Conservation (phyloP, 2,888 invertebrate species). For the Tortrix viridana region DNA sequence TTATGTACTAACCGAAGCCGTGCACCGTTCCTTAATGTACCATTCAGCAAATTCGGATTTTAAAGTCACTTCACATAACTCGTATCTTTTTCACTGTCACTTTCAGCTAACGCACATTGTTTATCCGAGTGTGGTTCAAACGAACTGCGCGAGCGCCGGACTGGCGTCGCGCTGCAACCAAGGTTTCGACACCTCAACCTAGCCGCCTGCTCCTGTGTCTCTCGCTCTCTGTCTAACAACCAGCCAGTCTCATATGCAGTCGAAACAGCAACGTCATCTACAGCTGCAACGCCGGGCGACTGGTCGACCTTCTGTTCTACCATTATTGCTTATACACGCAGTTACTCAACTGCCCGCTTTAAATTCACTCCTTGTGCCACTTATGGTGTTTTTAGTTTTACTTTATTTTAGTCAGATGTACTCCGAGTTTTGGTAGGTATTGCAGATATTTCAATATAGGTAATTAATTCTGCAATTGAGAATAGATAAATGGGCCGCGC, state of each 20-base stretch:
- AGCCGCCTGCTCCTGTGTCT: slow-evolving; percentile 48
- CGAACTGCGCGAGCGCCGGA: slow-evolving; percentile 59
- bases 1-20: slow-evolving; percentile 36
- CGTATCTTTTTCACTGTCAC: slow-evolving; percentile 70
- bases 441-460: slow-evolving; percentile 7
- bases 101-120: slow-evolving; percentile 60
- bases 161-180: slow-evolving; percentile 57
- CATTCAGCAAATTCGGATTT: slow-evolving; percentile 4
- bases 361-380: slow-evolving; percentile 66
- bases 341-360: slow-evolving; percentile 70
- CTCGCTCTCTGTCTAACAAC: slow-evolving; percentile 62
- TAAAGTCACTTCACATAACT: slow-evolving; percentile 54
- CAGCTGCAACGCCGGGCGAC: slow-evolving; percentile 61
- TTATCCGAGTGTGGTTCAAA: slow-evolving; percentile 60
- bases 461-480: no score
- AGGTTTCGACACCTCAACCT: slow-evolving; percentile 74
- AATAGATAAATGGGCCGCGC: slow-evolving; percentile 1
- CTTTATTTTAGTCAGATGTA: slow-evolving; percentile 26
- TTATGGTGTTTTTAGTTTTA: slow-evolving; percentile 46
- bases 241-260: slow-evolving; percentile 30
- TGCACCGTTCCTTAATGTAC: slow-evolving; percentile 15
- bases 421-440: slow-evolving; percentile 1
- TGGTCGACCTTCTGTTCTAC: slow-evolving; percentile 76
- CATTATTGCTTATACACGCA: slow-evolving; percentile 76
- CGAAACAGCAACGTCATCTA: slow-evolving; percentile 53